Base-by-base conservation (phyloP, 2,113 vertebrate species). In the Rhinogobius similis region DNA sequence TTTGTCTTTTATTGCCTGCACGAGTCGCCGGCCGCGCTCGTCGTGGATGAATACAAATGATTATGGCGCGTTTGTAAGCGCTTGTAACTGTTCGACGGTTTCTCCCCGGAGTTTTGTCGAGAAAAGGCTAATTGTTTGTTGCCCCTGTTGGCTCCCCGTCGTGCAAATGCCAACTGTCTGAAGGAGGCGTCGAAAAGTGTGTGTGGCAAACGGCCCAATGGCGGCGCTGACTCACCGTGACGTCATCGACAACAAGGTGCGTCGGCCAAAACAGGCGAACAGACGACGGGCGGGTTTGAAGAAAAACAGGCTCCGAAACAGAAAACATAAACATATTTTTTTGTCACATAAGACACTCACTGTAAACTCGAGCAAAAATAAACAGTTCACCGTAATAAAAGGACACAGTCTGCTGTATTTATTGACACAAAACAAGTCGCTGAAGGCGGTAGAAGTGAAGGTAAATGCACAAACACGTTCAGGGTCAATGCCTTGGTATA, bases 41-140 rank as follows among this genome's bases (percentile, higher is more conserved):
- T 18, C 55, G 23, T 14, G 12, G 44, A 61, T 61, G 62, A 53
- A 48, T 41, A 71, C 70, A 73, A 76, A 77, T 23, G 20, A 73
- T 36, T 23, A 71, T 26, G 13, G 5, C 32, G 32, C 32, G 32
- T 82, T 67, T 38, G 67, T 62, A 65, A 78, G 72, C 46, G 61
- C 62, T 70, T 43, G 58, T 73, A 67, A 83, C 58, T 72, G 36
- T 79, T 82, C 70, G 56, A 66, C 44, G 75, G 65, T 65, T 14
- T 73, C 59, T 77, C 65, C 68, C 79, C 69, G 67, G 71, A 62
- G 81, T 72, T 85, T 77, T 75, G 78, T 80, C 58, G 67, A 75
- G 72, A 82, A 86, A 84, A 78, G 80, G 82, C 76, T 88, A 87
- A 87, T 85, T 88, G 85, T 89, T 82, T 85, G 68, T 81, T 85